Evolutionary conservation across 37 sponge, comb jelly and placozoan genomes (phyloP), one percentile per base, ranked within the genome.

Genomic region (Hormiphora californensis): DNA sequence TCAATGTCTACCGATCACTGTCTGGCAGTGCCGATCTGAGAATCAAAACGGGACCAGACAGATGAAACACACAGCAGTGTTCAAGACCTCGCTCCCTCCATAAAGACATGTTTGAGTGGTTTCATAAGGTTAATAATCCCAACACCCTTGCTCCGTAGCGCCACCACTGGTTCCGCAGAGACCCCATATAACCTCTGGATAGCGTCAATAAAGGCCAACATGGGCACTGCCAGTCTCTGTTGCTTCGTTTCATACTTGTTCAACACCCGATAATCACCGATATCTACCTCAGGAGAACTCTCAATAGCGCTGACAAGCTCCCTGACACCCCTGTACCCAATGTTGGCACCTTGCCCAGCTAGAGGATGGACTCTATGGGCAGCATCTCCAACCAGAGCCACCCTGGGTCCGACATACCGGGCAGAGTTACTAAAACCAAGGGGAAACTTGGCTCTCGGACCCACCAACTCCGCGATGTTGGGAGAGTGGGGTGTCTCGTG

Each of bases 331-430:
- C 91, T 88, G 54, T 90, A 89, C 0, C 94, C 94, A 37, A 93
- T 61, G 63, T 91, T 93, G 53, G 91, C 89, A 2, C 94, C 92
- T 55, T 89, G 92, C 0, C 94, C 94, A 33, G 94, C 92, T 38
- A 93, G 49, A 28, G 92, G 92, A 61, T 93, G 94, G 3, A 93
- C 88, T 31, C 88, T 54, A 85, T 93, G 94, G 19, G 92, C 91
- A 46, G 94, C 92, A 46, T 91, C 91, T 22, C 94, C 94, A n/a
- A 93, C 54, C n/a, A 93, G 89, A 12, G 88, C 94, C 28, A 90
- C 51, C 54, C 92, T 54, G 30, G 55, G 39, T 31, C 63, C 54
- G 21, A 91, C 90, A 44, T 93, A 93, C 23, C 46, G 11, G 4
- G 89, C 59, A 34, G 87, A 35, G 86, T 91, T 92, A 54, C 41